phyloP scores from a whole-genome alignment of 2,113 vertebrate species.

The Axis porcinus region DNA sequence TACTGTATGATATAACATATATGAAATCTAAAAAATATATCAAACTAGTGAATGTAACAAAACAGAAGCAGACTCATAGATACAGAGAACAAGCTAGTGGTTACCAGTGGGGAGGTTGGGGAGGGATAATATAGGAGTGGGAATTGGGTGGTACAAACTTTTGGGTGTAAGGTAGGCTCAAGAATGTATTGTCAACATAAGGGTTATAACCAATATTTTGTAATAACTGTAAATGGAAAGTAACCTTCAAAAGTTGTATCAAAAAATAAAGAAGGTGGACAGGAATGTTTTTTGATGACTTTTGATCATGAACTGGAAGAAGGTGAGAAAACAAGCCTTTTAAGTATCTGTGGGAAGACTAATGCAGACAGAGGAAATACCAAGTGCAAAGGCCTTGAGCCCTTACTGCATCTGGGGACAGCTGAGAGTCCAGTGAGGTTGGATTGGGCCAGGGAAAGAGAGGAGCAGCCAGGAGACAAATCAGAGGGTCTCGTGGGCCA shows the following conservation, averaged over 20 bases:
- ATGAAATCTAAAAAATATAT: neutral
- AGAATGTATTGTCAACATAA: neutral
- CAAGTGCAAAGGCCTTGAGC: neutral
- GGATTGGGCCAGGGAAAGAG: neutral
- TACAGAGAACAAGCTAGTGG: neutral
- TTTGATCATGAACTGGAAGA: neutral
- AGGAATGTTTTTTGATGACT: neutral
- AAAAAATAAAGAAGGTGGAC: neutral
- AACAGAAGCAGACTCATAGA: neutral
- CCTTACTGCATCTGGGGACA: neutral
- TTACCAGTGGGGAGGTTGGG: neutral
- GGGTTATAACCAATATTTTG: neutral
- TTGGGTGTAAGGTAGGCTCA: neutral
- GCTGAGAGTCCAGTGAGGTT: neutral
- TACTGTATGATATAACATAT: neutral
- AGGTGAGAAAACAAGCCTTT: neutral
- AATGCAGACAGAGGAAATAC: neutral
- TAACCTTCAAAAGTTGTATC: neutral
- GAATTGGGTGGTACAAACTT: neutral
- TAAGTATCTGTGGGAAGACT: neutral
- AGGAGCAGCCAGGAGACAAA: neutral
- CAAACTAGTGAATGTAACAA: neutral
- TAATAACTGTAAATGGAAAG: neutral
- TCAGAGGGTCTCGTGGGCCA: accelerated
- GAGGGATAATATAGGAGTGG: neutral